phyloP scores from a whole-genome alignment of 2,113 vertebrate species.

The Dipodomys ordii region DNA sequence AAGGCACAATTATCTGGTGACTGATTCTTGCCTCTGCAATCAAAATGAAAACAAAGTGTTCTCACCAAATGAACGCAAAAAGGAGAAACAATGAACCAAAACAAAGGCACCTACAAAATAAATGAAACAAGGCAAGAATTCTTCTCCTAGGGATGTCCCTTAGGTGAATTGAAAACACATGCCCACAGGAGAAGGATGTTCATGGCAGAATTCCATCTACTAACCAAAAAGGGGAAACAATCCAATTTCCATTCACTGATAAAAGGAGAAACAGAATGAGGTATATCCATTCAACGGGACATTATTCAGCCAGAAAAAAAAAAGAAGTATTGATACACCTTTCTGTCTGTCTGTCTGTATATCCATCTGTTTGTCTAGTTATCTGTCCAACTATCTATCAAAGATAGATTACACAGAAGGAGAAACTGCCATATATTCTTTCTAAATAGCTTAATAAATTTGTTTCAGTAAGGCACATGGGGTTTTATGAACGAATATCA shows the following conservation, averaged over 20 bases:
- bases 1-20: background rate
- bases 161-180: background rate
- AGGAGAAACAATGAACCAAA: background rate
- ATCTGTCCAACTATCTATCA: too few species aligned
- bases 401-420: too few species aligned
- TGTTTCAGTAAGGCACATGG: background rate
- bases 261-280: background rate
- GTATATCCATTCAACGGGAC: background rate
- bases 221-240: background rate
- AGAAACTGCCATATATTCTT: background rate
- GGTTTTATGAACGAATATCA: background rate
- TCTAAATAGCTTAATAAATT: slow-evolving; percentile 21
- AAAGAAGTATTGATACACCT: background rate
- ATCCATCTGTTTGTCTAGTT: background rate
- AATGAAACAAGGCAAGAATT: background rate
- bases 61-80: background rate
- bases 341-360: too few species aligned
- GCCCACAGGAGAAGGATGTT: background rate
- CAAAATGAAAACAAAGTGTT: slow-evolving; percentile 23
- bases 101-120: background rate
- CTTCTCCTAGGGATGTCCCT: background rate
- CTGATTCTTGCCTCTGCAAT: background rate
- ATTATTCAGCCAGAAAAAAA: background rate
- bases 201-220: background rate
- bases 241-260: background rate